Conservation (phyloP, 2,797 vertebrate species). For the Remorina albescens region DNA sequence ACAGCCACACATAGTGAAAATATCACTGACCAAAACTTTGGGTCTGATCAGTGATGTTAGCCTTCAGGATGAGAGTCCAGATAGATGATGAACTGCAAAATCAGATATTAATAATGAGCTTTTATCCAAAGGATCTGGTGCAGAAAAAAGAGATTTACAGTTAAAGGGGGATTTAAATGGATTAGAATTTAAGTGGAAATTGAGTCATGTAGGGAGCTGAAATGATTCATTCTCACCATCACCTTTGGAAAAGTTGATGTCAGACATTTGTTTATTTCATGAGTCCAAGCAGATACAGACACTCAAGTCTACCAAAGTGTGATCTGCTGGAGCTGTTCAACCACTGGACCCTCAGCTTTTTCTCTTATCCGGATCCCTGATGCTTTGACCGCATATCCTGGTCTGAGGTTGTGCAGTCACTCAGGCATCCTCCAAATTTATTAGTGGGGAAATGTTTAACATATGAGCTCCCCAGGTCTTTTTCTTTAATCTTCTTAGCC, state of each 20-base stretch:
- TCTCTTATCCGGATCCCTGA: neutral
- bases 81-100: too few relatives aligned
- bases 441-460: neutral
- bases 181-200: conserved; percentile 10
- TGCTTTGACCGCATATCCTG: neutral
- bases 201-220: neutral
- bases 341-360: neutral
- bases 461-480: conserved; percentile 6
- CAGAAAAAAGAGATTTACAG: neutral
- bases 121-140: neutral
- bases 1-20: too few relatives aligned
- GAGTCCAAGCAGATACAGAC: neutral
- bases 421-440: conserved; percentile 4
- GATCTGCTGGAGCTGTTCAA: neutral
- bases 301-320: neutral
- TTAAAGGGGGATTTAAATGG: neutral
- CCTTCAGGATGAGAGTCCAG: too few relatives aligned
- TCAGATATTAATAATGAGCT: neutral
- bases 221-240: conserved; percentile 6
- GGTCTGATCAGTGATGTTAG: too few relatives aligned
- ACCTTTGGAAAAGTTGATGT: conserved; percentile 16
- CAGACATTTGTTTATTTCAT: conserved; percentile 7
- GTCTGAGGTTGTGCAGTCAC: neutral
- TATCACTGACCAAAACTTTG: too few relatives aligned
- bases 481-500: neutral